Percentiles rank a stretch among this genome's conserved stretches.
These are phyloP conservation scores for Troilus luridus DNA, from an alignment of 2,888 invertebrate genomes.

Conservation along the genomic window DNA sequence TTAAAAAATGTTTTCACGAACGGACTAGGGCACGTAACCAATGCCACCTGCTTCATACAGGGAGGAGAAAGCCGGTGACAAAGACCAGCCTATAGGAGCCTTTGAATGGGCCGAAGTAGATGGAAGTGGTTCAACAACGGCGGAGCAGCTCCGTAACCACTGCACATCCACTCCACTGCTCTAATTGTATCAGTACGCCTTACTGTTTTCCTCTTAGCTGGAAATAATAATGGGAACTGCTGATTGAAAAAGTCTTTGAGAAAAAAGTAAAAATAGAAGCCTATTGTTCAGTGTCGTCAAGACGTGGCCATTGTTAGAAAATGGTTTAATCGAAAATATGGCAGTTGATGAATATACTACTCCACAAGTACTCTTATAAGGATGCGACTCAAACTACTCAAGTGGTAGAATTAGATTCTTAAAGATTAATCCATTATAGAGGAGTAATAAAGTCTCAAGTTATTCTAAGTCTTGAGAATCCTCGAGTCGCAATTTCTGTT, in stretches of 20 bases:
- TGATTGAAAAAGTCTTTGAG: neutral
- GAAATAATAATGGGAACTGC: conserved; percentile 10
- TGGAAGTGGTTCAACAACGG: conserved; percentile 6
- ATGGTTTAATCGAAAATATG: conserved; percentile 32
- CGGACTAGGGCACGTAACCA: conserved; percentile 28
- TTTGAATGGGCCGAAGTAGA: neutral
- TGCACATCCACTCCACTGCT: neutral
- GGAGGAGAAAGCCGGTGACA: conserved; percentile 22
- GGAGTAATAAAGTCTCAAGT: no score
- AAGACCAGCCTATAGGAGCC: neutral
- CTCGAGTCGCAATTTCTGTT: no score
- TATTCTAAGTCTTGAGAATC: no score
- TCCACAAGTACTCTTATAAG: neutral
- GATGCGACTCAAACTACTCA: no score
- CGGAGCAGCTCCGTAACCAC: neutral
- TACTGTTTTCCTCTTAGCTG: conserved; percentile 31
- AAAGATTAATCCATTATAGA: no score
- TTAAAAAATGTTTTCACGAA: conserved; percentile 48
- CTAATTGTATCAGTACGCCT: neutral
- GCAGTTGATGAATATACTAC: neutral
- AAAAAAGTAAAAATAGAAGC: neutral
- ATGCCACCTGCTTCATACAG: conserved; percentile 41
- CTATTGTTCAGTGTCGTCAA: neutral
- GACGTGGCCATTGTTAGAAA: conserved; percentile 38
- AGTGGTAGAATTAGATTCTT: no score